Conservation (phyloP, 1,140 invertebrate genomes). For the Hyphantria cunea region DNA sequence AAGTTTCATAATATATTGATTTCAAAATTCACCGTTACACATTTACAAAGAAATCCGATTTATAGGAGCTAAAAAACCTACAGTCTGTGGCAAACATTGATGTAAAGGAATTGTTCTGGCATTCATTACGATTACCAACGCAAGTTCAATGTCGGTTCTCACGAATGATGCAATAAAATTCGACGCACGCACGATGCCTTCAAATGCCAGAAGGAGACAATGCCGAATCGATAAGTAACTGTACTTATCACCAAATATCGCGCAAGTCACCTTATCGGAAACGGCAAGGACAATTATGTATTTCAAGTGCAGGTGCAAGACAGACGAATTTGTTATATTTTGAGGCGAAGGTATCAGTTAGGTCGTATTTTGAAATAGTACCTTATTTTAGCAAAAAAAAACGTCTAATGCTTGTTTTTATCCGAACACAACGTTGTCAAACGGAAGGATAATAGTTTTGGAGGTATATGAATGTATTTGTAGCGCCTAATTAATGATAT, state of each 20-base stretch:
- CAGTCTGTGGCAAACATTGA: slow-evolving; percentile 1
- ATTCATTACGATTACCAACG: slow-evolving; percentile 41
- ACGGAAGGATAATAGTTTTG: no score
- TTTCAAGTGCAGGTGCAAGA: neutral
- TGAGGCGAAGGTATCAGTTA: no score
- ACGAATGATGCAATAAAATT: slow-evolving; percentile 55
- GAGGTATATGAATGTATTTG: no score
- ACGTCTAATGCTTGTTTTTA: no score
- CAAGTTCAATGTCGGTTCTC: slow-evolving; percentile 58
- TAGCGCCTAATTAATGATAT: no score
- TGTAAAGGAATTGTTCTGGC: slow-evolving; percentile 9
- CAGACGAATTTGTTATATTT: no score
- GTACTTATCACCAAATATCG: slow-evolving; percentile 61
- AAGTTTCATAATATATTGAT: no score
- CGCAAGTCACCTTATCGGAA: slow-evolving; percentile 34
- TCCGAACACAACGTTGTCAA: no score
- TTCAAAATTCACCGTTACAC: no score
- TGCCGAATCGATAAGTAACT: slow-evolving; percentile 71
- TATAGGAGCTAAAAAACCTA: slow-evolving; percentile 3
- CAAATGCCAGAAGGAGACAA: slow-evolving; percentile 63
- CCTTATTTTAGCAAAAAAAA: no score
- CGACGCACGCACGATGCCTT: slow-evolving; percentile 52
- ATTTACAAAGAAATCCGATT: no score
- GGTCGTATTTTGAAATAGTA: no score
- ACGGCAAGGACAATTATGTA: slow-evolving; percentile 46